phyloP scores from a whole-genome alignment of 1,140 invertebrate species.

The Anoplophora glabripennis region DNA sequence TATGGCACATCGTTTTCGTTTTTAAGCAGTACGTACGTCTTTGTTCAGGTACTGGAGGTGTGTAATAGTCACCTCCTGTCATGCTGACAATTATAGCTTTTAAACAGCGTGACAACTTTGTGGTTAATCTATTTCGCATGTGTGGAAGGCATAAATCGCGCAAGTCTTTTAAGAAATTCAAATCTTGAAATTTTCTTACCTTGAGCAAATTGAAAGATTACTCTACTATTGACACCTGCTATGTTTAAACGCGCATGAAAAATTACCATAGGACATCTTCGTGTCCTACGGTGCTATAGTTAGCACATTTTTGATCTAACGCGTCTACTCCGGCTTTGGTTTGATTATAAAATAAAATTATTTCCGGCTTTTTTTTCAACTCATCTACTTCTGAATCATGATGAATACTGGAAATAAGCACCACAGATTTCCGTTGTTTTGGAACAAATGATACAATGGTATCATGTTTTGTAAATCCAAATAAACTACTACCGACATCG shows the following conservation, averaged over 20 bases:
- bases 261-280: constrained; percentile 3
- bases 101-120: too few species aligned
- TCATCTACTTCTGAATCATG: constrained; percentile 13
- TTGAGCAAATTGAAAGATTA: constrained; percentile 12
- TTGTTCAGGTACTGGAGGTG: too few species aligned
- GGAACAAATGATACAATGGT: constrained; percentile 15
- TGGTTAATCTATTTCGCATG: not conserved
- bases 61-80: too few species aligned
- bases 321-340: constrained; percentile 13
- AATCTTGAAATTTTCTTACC: constrained; percentile 10
- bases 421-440: constrained; percentile 37
- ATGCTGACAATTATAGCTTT: too few species aligned
- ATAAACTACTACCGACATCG: constrained; percentile 3
- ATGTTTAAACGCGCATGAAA: constrained; percentile 15
- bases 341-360: constrained; percentile 12
- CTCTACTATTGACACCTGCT: constrained; percentile 12
- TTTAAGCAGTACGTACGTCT: too few species aligned
- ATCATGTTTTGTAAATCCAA: constrained; percentile 15
- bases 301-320: constrained; percentile 14
- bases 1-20: too few species aligned
- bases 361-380: not conserved
- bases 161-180: constrained; percentile 8
- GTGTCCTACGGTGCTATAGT: constrained; percentile 11
- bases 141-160: constrained; percentile 9
- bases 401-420: constrained; percentile 42